These are phyloP conservation scores for Myiotriccus ornatus DNA, from an alignment of 2,797 vertebrate species.

Conservation along the genomic window DNA sequence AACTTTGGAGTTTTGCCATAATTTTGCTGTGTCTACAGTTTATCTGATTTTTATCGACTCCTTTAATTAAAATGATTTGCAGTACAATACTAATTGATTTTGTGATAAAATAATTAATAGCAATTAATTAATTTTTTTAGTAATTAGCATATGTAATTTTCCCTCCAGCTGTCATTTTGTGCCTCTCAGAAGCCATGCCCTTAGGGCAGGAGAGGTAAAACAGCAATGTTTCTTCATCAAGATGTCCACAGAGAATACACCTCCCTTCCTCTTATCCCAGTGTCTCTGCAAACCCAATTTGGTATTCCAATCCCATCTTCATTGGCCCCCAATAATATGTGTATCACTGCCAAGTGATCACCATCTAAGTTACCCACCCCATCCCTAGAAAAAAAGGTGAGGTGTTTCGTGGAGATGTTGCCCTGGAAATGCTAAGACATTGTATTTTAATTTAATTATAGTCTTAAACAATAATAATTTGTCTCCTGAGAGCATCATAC, in stretches of 20 bases:
- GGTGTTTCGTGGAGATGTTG: fast-evolving
- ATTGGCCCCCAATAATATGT: neutral
- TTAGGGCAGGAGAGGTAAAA: slow-evolving; percentile 21
- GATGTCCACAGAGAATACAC: neutral
- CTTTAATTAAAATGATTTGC: slow-evolving; percentile 68
- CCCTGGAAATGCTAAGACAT: neutral
- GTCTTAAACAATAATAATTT: neutral
- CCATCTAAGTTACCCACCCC: neutral
- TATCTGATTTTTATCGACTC: slow-evolving; percentile 65
- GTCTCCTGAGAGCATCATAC: neutral
- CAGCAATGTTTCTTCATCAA: neutral
- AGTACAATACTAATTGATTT: slow-evolving; percentile 71
- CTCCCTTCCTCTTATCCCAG: neutral
- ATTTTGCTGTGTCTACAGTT: slow-evolving; percentile 44
- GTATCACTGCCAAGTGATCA: neutral
- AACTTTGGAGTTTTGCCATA: slow-evolving; percentile 52
- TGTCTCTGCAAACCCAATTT: neutral
- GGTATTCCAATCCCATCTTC: neutral
- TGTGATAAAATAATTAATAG: slow-evolving; percentile 74
- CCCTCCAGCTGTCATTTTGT: slow-evolving; percentile 14
- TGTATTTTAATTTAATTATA: neutral
- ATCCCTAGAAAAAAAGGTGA: neutral
- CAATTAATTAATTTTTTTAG: slow-evolving; percentile 66
- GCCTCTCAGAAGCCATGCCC: slow-evolving; percentile 19
- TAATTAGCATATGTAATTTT: slow-evolving; percentile 59